These are phyloP conservation scores for Meloe dianella DNA, from an alignment of 2,888 invertebrate species.

Conservation along the genomic window DNA sequence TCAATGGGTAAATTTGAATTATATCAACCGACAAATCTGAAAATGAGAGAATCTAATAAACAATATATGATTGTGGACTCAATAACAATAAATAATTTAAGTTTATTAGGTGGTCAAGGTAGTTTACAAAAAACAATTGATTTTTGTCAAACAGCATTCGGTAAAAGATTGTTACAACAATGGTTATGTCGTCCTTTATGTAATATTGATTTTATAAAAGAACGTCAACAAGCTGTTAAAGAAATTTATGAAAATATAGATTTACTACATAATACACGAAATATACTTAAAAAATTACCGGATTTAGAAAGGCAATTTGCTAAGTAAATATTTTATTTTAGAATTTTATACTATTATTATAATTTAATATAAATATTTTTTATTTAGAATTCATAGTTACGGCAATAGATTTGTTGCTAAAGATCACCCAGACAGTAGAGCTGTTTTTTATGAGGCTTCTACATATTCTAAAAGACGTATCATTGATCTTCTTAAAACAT, in stretches of 20 bases:
- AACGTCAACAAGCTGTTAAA: constrained; percentile 83
- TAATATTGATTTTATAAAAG: constrained; percentile 72
- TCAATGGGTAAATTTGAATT: constrained; percentile 74
- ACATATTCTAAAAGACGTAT: constrained; percentile 91
- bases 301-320: constrained; percentile 92
- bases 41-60: constrained; percentile 54
- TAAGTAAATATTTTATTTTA: constrained; percentile 65
- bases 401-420: constrained; percentile 80
- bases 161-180: constrained; percentile 83
- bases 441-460: constrained; percentile 90
- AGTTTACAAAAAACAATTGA: constrained; percentile 84
- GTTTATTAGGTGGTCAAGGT: constrained; percentile 76
- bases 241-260: constrained; percentile 72
- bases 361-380: too few relatives aligned
- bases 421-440: constrained; percentile 91
- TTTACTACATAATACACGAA: constrained; percentile 68
- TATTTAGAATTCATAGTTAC: constrained; percentile 82
- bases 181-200: constrained; percentile 96
- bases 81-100: constrained; percentile 84
- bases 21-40: constrained; percentile 64
- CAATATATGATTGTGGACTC: constrained; percentile 86
- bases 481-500: constrained; percentile 78
- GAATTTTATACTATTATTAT: constrained; percentile 17
- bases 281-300: constrained; percentile 78
- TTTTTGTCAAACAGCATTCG: constrained; percentile 90